Conservation (phyloP, 1,140 invertebrate species). For the Planococcus citri region DNA sequence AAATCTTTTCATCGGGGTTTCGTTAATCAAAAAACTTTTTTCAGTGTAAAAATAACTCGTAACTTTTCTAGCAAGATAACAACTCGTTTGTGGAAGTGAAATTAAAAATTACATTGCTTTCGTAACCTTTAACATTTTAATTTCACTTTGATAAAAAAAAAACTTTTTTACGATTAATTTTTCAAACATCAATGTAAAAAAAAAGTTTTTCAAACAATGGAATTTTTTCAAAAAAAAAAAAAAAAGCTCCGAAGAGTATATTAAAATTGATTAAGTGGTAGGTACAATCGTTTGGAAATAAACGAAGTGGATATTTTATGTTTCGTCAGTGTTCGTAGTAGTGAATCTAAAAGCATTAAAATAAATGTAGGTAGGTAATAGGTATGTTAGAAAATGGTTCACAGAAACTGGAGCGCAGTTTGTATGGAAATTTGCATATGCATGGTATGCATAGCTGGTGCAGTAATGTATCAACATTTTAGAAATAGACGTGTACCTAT, state of each 20-base stretch:
- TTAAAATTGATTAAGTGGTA: background rate
- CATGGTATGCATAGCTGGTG: no score
- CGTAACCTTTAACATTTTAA: background rate
- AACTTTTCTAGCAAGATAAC: background rate
- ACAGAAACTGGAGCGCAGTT: no score
- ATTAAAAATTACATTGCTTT: background rate
- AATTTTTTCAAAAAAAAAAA: background rate
- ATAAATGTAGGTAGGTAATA: no score
- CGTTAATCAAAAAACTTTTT: background rate
- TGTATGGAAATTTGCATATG: no score
- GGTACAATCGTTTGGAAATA: no score
- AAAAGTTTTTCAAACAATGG: background rate
- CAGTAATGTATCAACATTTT: no score
- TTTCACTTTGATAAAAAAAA: background rate
- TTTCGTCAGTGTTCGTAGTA: no score
- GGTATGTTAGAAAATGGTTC: no score
- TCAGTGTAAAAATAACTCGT: background rate
- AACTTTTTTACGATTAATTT: background rate
- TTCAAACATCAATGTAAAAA: background rate
- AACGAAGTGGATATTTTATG: no score
- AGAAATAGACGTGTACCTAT: no score
- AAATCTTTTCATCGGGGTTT: background rate
- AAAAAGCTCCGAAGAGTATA: background rate
- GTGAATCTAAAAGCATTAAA: no score
- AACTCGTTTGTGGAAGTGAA: background rate